A percentile compares a stretch with the other conserved stretches of the same genome.
phyloP scores from a whole-genome alignment of 2,797 vertebrate genomes.

The Geotrypetes seraphini region DNA sequence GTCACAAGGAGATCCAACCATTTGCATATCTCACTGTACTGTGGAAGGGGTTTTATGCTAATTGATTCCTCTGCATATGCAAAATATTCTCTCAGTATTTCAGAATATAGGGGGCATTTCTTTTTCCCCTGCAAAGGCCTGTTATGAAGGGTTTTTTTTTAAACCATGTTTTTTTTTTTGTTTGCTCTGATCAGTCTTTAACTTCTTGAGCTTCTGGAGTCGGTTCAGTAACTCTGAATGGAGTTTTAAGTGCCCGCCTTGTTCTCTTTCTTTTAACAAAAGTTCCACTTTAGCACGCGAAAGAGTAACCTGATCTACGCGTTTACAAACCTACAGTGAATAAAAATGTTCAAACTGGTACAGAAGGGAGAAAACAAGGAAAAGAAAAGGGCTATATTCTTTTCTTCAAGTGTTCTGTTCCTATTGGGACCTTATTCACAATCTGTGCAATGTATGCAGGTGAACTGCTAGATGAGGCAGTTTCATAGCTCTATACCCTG shows the following conservation, averaged over 20 bases:
- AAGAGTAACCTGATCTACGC: constrained; percentile 70
- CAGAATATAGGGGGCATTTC: too few relatives aligned
- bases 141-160: background rate
- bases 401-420: background rate
- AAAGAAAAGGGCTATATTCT: background rate
- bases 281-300: constrained; percentile 66
- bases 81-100: too few relatives aligned
- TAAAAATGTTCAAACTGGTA: constrained; percentile 32
- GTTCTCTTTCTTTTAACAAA: constrained; percentile 52
- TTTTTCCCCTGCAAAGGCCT: too few relatives aligned
- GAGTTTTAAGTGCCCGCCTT: constrained; percentile 50
- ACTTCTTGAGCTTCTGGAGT: constrained; percentile 35
- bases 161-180: background rate
- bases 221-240: constrained; percentile 69
- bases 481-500: constrained; percentile 47
- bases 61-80: background rate
- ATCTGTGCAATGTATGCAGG: constrained; percentile 21
- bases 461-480: constrained; percentile 42
- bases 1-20: background rate
- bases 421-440: constrained; percentile 19
- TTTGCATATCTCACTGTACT: too few relatives aligned
- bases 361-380: constrained; percentile 32
- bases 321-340: constrained; percentile 64
- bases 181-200: constrained; percentile 9
- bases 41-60: background rate